Percentiles rank a stretch among this genome's conserved stretches.
Conservation (phyloP, 1,140 invertebrate species). For the Lepidostoma basale region DNA sequence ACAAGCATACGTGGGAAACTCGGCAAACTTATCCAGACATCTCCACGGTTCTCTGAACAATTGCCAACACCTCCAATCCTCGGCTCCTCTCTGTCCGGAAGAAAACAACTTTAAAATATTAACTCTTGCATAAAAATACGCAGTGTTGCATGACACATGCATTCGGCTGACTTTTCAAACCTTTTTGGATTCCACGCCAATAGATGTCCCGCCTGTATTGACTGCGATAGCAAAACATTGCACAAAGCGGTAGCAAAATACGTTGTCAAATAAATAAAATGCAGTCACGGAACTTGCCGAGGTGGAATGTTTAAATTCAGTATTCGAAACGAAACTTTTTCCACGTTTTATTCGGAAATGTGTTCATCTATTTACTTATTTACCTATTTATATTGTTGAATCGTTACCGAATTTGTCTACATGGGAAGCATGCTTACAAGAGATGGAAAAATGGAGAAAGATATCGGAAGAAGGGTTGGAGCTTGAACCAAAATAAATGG, state of each 20-base stretch:
- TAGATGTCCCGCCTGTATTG: neutral
- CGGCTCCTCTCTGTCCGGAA: no score
- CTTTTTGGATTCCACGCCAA: neutral
- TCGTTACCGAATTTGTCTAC: no score
- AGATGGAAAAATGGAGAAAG: no score
- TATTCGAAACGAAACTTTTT: no score
- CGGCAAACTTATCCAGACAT: neutral
- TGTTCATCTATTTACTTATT: no score
- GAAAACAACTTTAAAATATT: slow-evolving; percentile 13
- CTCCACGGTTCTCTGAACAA: neutral
- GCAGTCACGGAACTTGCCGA: neutral
- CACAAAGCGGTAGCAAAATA: neutral
- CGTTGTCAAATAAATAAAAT: slow-evolving; percentile 11
- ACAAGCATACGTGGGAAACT: no score
- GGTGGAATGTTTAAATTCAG: no score
- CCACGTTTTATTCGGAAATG: no score
- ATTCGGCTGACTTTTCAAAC: neutral
- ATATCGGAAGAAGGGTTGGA: no score
- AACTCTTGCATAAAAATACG: neutral
- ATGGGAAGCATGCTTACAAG: no score
- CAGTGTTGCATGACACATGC: slow-evolving; percentile 8
- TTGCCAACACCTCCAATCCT: slow-evolving; percentile 11
- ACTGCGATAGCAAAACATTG: neutral
- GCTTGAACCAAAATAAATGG: no score
- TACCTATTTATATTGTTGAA: no score